Evolutionary conservation across 1,140 invertebrate genomes (phyloP), one percentile per base, ranked within the genome.

Genomic region (Drosophila kepulauana): DNA sequence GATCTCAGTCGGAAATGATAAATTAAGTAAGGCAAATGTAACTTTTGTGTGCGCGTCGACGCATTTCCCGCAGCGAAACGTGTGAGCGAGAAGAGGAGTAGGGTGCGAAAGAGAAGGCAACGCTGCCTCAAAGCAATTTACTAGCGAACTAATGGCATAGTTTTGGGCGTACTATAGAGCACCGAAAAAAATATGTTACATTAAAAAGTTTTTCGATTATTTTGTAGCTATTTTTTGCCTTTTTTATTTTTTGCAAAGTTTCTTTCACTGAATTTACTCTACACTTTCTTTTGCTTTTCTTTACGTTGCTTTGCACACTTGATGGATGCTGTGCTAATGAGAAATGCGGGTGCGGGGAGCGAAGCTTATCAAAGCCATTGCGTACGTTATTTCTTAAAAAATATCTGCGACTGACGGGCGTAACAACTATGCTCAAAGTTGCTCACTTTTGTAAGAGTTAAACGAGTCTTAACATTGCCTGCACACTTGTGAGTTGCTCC

Each of bases 201-300:
- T 67, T 67, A 67, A 63, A 72, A 79, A 79, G 41, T 79, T 79
- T 79, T 79, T 79, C 77, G 73, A 79, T 79, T 79, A 79, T 79
- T 67, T 70, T 76, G 74, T 64, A 52, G 63, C 25, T 48, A 46
- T 52, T 72, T 75, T 46, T 59, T 52, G 45, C 48, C 30, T n/a
- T 16, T 54, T 52, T 41, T 43, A 8, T 16, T 54, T 52, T 30
- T 25, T 56, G 7, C 0, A 65, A 71, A 54, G 43, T 75, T 75
- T 75, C 25, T 5, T 7, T 13, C 48, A 25, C 59, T 59, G 54
- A 41, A 58, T 57, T 70, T 70, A 54, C 20, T 68, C 59, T 28
- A 49, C n/a, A 56, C 8, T 41, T 51, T 16, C 48, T 11, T 67
- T 46, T 58, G 8, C 11, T 11, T 43, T 54, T 63, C 63, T 51